Evolutionary conservation across 2,888 invertebrate genomes (phyloP), one percentile per base, ranked within the genome.

Genomic region (Leptopilina myrica): DNA sequence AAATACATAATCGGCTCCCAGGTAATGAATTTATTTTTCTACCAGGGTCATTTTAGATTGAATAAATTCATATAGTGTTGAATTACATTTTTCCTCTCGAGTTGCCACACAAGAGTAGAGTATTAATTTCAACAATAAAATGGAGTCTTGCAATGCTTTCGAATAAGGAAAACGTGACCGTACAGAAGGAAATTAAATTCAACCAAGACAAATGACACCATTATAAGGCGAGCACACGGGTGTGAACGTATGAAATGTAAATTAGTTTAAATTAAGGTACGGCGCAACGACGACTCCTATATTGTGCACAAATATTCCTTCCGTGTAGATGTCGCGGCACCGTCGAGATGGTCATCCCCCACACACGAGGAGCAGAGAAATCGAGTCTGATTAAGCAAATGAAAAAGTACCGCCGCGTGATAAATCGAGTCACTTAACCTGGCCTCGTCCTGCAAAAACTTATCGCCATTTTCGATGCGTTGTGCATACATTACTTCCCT

Each of bases 111-210:
- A 49, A 12, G 49, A 12, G 33, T 33, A 33, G 11, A 49, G 49
- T 49, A 49, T 49, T 49, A 49, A 49, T 49, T 65, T 65, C 14
- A 14, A 40, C 65, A 67, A 15, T 20, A n/a, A 53, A 53, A 49
- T 69, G 53, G 12, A 69, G 26, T 49, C 53, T 53, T 53, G 14
- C 7, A 53, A 15, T 14, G 3, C 20, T 69, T 53, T 14, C 26
- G 3, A 33, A 49, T 49, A 49, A 56, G 33, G 33, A 73, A n/a
- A 73, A 9, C n/a, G 86, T 87, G 86, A 85, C 84, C 81, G 80
- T 84, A 81, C 82, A 78, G 82, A 84, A 83, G 84, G 85, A 88
- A 88, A 89, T 89, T 88, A 89, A 89, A 89, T 89, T 88, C 87
- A 88, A 87, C 87, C 84, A 85, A 88, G 88, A 89, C 85, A 85